Evolutionary conservation across 2,797 vertebrate genomes (phyloP).

Genomic region (Coendou prehensilis): DNA sequence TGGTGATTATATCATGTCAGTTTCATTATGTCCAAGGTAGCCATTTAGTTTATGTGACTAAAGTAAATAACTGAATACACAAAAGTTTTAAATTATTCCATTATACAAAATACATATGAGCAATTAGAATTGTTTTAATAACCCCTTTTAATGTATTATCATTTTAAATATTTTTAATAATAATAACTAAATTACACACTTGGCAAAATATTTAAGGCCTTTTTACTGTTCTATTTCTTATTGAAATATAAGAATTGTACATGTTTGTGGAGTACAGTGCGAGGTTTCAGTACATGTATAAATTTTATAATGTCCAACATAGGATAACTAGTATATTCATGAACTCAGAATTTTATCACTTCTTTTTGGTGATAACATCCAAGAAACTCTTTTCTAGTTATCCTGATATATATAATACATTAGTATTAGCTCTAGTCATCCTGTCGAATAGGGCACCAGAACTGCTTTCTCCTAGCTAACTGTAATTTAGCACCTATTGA

Average conservation of each 20-base stretch:
- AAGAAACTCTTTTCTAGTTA: not conserved
- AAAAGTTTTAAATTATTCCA: not conserved
- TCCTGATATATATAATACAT: not conserved
- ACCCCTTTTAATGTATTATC: rapidly evolving
- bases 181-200: not conserved
- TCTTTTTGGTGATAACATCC: not conserved
- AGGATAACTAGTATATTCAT: no score
- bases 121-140: not conserved
- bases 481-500: not conserved
- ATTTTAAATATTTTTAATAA: not conserved
- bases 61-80: not conserved
- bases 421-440: no score
- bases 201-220: not conserved
- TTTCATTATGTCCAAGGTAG: not conserved
- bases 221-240: not conserved
- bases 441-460: not conserved
- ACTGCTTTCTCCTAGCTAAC: not conserved
- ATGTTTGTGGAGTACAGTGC: no score
- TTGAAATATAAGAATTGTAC: not conserved
- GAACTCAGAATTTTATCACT: not conserved
- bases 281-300: not conserved
- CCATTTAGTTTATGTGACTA: not conserved
- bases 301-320: not conserved
- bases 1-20: not conserved
- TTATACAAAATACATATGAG: not conserved